These are phyloP conservation scores for Streptopelia turtur DNA, from an alignment of 2,797 vertebrate species.

Conservation along the genomic window DNA sequence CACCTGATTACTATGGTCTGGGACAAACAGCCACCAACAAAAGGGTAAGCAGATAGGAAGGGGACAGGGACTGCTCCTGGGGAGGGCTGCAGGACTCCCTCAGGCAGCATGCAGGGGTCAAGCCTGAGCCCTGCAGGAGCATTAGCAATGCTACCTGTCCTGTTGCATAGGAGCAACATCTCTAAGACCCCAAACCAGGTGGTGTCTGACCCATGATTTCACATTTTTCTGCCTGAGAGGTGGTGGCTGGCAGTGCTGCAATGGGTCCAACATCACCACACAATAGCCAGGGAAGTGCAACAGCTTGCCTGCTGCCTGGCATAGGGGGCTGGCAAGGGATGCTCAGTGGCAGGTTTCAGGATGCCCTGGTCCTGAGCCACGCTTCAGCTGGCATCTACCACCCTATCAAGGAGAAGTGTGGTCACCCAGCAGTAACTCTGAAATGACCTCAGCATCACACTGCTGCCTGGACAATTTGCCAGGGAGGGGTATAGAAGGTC, in stretches of 20 bases:
- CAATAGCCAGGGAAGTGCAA: not conserved
- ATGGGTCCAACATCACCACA: not conserved
- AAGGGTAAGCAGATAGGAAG: not conserved
- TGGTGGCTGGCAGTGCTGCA: not conserved
- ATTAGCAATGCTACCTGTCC: not conserved
- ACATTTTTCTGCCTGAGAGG: not conserved
- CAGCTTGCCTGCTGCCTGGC: not conserved
- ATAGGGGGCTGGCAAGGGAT: not conserved
- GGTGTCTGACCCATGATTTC: not conserved
- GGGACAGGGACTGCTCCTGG: fast-evolving
- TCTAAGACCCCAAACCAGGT: not conserved
- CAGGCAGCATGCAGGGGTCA: not conserved
- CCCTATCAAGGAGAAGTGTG: not conserved
- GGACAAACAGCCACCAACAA: not conserved
- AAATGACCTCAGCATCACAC: not conserved
- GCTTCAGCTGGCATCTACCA: not conserved
- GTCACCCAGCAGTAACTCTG: not conserved
- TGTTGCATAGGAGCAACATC: not conserved
- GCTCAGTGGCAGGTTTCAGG: not conserved
- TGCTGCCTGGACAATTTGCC: not conserved
- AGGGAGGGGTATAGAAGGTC: not conserved
- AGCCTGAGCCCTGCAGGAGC: not conserved
- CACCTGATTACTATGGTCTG: not conserved
- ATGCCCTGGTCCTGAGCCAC: not conserved
- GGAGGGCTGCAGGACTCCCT: not conserved